These are phyloP conservation scores for Oreochromis grahami DNA, from an alignment of 2,797 vertebrate genomes.

Conservation along the genomic window DNA sequence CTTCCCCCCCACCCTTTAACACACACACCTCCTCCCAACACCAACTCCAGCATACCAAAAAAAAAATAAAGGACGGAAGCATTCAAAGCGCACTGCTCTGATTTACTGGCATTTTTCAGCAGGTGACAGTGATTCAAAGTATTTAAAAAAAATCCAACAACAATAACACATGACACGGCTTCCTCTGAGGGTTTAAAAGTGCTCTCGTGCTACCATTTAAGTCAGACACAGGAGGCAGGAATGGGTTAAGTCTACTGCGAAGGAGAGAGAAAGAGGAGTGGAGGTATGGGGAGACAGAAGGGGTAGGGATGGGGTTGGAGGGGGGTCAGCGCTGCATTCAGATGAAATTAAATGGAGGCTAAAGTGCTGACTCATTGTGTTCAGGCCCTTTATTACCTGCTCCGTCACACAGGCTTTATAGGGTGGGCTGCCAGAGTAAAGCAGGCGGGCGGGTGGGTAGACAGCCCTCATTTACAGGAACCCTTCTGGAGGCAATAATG, in stretches of 20 bases:
- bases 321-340: constrained; percentile 53
- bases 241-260: constrained; percentile 70
- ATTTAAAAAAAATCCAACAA: background rate
- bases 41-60: constrained; percentile 49
- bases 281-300: constrained; percentile 40
- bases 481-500: constrained; percentile 60
- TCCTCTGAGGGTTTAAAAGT: constrained; percentile 16
- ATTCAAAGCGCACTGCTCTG: constrained; percentile 23
- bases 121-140: background rate
- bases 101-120: constrained; percentile 36
- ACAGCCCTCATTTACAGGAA: constrained; percentile 69
- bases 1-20: background rate
- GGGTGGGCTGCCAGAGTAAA: constrained; percentile 51
- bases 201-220: background rate
- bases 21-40: constrained; percentile 22
- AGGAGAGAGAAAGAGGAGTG: constrained; percentile 8
- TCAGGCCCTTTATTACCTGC: constrained; percentile 73
- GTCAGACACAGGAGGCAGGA: constrained; percentile 41
- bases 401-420: constrained; percentile 72
- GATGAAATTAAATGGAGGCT: constrained; percentile 76
- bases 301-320: background rate
- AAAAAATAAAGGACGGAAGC: constrained; percentile 47
- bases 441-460: constrained; percentile 28
- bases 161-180: background rate
- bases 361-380: constrained; percentile 79